Evolutionary conservation across 2,113 vertebrate genomes (phyloP).

Genomic region (Mesoclemmys tuberculata): DNA sequence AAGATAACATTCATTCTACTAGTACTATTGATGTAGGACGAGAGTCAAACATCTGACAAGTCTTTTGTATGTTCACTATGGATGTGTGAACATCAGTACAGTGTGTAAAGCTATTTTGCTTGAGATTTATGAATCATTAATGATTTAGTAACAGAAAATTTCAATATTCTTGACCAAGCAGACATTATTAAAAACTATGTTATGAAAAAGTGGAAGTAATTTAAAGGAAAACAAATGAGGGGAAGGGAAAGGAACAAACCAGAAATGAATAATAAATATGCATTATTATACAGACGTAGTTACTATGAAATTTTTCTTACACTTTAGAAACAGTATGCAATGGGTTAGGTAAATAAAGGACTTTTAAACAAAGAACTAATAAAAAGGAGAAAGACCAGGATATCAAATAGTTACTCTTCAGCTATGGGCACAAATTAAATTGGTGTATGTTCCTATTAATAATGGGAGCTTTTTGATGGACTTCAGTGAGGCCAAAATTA

Average conservation of each 20-base stretch:
- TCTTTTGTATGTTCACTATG: neutral
- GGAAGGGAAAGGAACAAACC: neutral
- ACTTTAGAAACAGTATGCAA: neutral
- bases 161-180: neutral
- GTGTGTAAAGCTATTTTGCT: neutral
- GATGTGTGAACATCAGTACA: neutral
- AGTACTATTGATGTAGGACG: accelerated
- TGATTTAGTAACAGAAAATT: neutral
- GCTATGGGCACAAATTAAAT: accelerated
- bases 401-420: neutral
- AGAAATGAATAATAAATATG: accelerated
- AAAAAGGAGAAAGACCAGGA: neutral
- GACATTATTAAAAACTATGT: neutral
- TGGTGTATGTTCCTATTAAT: accelerated
- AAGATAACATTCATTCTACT: neutral
- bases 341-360: accelerated
- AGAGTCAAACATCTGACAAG: neutral
- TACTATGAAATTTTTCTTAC: neutral
- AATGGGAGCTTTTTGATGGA: neutral
- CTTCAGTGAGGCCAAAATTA: neutral
- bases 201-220: neutral
- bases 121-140: neutral
- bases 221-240: neutral
- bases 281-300: accelerated
- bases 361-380: neutral